Conservation (phyloP, 2,888 invertebrate species). For the Rosalia funebris region DNA sequence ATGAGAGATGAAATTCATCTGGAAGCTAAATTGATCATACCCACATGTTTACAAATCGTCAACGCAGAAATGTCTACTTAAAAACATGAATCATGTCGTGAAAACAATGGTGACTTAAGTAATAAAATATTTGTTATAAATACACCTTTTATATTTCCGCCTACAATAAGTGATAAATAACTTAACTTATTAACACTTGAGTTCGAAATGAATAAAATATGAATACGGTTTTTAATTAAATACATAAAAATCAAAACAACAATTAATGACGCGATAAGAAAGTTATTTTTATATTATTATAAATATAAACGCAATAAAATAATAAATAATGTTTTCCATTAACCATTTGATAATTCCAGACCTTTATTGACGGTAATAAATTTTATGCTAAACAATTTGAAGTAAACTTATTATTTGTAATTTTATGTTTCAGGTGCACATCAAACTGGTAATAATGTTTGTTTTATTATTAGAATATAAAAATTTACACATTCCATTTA, state of each 20-base stretch:
- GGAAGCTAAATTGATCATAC: too few species aligned
- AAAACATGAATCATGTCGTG: not conserved
- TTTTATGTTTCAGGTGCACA: constrained; percentile 47
- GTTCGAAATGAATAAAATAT: constrained; percentile 3
- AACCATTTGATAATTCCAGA: constrained; percentile 37
- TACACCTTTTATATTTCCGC: not conserved
- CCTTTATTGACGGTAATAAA: constrained; percentile 33
- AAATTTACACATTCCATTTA: constrained; percentile 14
- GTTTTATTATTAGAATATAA: constrained; percentile 39
- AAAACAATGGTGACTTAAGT: not conserved
- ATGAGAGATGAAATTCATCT: too few species aligned
- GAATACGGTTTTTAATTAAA: constrained; percentile 10
- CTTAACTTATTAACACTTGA: not conserved
- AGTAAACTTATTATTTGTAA: constrained; percentile 40
- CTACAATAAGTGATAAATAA: not conserved
- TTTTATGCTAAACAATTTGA: constrained; percentile 32
- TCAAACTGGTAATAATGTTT: constrained; percentile 41
- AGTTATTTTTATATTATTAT: constrained; percentile 27
- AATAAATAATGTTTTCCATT: constrained; percentile 37
- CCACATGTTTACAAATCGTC: too few species aligned
- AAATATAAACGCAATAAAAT: constrained; percentile 36
- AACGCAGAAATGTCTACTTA: too few species aligned
- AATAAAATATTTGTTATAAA: constrained; percentile 2
- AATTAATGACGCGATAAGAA: constrained; percentile 34
- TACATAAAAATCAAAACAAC: constrained; percentile 30